Conservation (phyloP, 2,797 vertebrate genomes). For the Anabacerthia variegaticeps region DNA sequence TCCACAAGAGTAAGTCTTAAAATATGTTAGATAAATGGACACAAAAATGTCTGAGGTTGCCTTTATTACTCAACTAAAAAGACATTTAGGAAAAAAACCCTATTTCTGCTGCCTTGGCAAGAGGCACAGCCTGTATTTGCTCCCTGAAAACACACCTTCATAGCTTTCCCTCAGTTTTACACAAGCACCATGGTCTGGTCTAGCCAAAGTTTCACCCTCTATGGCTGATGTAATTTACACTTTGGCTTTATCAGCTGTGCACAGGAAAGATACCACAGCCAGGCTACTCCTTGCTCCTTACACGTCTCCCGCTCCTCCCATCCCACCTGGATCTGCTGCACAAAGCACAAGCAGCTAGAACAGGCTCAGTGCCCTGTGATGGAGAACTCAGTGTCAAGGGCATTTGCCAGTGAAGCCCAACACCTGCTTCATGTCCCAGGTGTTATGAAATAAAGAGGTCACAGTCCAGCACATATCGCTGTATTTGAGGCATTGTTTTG, state of each 20-base stretch:
- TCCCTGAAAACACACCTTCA: neutral
- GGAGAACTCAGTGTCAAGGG: neutral
- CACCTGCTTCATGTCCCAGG: neutral
- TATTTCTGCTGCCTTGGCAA: neutral
- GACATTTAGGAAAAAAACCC: neutral
- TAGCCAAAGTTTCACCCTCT: neutral
- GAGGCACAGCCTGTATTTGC: neutral
- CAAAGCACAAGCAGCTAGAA: neutral
- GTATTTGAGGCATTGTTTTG: neutral
- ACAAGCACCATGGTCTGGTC: neutral
- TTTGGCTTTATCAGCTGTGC: neutral
- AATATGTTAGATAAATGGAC: slow-evolving; percentile 1
- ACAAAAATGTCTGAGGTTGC: neutral
- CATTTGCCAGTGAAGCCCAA: neutral
- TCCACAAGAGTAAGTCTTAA: neutral
- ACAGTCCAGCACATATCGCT: neutral
- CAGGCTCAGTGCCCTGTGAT: neutral
- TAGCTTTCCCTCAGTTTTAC: neutral
- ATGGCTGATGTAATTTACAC: neutral
- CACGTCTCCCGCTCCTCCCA: neutral
- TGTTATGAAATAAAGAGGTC: neutral
- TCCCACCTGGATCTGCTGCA: rapidly evolving
- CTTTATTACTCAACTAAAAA: neutral
- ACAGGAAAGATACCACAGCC: neutral
- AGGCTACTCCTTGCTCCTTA: neutral